Base-by-base conservation (phyloP, 1,140 invertebrate species). In the Zelostemma sp. region DNA sequence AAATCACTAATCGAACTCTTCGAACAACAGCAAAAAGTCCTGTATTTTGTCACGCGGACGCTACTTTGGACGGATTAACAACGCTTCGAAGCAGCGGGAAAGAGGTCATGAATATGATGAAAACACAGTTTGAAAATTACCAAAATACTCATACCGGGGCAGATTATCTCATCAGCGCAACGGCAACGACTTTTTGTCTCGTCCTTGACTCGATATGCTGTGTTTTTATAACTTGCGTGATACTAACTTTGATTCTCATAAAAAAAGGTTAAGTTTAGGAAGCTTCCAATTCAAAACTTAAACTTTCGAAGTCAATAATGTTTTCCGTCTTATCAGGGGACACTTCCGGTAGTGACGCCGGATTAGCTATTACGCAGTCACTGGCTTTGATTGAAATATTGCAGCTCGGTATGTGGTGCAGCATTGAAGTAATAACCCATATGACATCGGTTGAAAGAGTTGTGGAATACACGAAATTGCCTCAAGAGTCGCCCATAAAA, bases 391-490 rank as follows among this genome's bases (percentile, higher is more conserved):
- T 91, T 2, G 92, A 93, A 0, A 91, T 92, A 86, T 88, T 97
- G 50, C 94, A 96, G 84, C 93, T 92, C 88, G 93, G 92, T 4
- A 90, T 96, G 55, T 86, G 91, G 50, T 93, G 95, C 75, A 91
- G 90, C 11, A 90, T 89, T 1, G 89, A 90, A 72, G 85, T 90
- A 1, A 83, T 91, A 68, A 92, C 92, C 53, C 89, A 95, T 77
- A 93, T 96, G 90, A 94, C 93, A 0, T 91, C 92, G 21, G 92
- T 95, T 0, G 93, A 95, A 80, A 87, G 93, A 66, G 88, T 95
- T 6, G 62, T 93, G 6, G 90, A 95, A 67, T 95, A 95, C 73
- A 90, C 89, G 0, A 84, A 89, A 47, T 76, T 95, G 1, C 88
- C 91, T 0, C 82, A 84, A 28, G 91, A 93, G 83, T 78, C 75